Percentiles rank a stretch among this genome's conserved stretches.
phyloP scores from a whole-genome alignment of 2,797 vertebrate genomes.

The Glossophaga mutica region DNA sequence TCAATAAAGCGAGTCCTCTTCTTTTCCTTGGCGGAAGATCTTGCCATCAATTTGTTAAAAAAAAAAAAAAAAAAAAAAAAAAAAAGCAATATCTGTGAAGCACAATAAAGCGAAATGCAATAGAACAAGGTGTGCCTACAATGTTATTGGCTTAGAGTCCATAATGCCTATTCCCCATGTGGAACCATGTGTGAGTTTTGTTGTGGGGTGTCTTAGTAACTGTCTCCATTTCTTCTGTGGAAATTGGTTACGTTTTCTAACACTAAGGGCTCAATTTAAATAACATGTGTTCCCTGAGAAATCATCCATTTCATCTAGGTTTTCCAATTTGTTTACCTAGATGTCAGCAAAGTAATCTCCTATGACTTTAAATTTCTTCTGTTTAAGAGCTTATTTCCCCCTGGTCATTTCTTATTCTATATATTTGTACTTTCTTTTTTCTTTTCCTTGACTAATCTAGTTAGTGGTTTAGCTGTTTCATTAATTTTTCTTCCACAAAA shows the following conservation, averaged over 20 bases:
- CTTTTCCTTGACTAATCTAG: background rate
- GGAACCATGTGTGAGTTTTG: background rate
- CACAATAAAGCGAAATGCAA: background rate
- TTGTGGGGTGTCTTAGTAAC: background rate
- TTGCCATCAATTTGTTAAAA: background rate
- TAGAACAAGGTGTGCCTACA: background rate
- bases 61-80: too few relatives aligned
- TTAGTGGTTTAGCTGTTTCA: background rate
- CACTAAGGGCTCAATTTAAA: background rate
- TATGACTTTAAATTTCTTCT: background rate
- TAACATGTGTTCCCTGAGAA: background rate
- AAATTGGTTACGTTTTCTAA: background rate
- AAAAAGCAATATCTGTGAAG: background rate
- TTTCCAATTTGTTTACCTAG: background rate
- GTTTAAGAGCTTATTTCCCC: background rate
- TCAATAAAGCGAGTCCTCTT: background rate
- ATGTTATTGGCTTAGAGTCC: background rate
- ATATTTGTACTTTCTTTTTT: background rate
- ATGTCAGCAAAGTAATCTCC: background rate
- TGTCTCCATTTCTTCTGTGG: background rate
- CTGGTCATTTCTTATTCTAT: background rate
- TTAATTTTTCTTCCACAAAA: background rate
- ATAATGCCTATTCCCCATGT: background rate
- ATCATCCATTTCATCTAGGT: background rate
- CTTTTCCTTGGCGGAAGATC: background rate